Evolutionary conservation across 2,797 vertebrate genomes (phyloP).

Genomic region (Enteromius mattozi): DNA sequence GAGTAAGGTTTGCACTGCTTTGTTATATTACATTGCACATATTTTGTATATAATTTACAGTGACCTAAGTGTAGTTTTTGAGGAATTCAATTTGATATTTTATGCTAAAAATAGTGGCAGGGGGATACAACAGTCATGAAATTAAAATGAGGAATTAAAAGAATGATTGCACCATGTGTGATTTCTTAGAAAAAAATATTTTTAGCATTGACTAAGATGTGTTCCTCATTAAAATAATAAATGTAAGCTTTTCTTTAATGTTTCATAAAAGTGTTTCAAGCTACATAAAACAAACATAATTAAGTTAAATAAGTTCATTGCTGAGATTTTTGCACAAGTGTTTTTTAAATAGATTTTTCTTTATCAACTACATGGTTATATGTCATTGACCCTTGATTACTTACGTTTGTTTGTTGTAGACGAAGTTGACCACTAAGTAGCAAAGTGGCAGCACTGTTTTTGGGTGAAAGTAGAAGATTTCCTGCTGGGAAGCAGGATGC

Average conservation of each 20-base stretch:
- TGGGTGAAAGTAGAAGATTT: slow-evolving; percentile 59
- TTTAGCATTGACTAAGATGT: not conserved
- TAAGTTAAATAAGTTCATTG: not conserved
- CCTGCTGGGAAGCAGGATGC: slow-evolving; percentile 50
- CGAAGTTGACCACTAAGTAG: slow-evolving; percentile 54
- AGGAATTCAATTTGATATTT: not conserved
- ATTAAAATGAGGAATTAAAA: not conserved
- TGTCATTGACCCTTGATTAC: not conserved
- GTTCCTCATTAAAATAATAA: not conserved
- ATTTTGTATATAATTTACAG: not conserved
- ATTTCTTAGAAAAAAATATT: not conserved
- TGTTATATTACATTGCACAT: not conserved
- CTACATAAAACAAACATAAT: not conserved
- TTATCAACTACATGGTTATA: too few relatives aligned
- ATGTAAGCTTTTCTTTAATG: not conserved
- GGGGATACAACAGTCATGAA: not conserved
- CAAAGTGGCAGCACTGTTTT: slow-evolving; percentile 57
- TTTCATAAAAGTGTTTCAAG: not conserved
- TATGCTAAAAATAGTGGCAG: not conserved
- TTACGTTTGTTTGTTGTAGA: slow-evolving; percentile 9
- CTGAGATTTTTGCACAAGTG: not conserved
- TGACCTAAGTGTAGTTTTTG: not conserved
- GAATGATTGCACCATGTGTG: not conserved
- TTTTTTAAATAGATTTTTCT: not conserved
- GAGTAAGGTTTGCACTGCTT: slow-evolving; percentile 44